Base-by-base conservation (phyloP, 1,140 invertebrate genomes). In the Popillia japonica region DNA sequence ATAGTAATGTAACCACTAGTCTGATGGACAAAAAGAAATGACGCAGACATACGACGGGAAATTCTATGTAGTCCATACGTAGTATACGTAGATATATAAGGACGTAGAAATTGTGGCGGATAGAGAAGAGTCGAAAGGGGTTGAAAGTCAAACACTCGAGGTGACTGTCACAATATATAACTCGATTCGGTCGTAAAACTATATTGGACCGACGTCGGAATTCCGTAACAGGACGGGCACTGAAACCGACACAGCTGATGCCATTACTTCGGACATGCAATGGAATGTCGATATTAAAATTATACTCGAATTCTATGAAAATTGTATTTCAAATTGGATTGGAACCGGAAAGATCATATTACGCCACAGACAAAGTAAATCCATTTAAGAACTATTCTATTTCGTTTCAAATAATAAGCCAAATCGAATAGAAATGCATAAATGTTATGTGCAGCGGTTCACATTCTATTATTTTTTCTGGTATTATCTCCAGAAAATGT, bases 61-160 rank as follows among this genome's bases (percentile, higher is more conserved):
- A 34, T 34, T 68, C 61, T 68, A 22, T 68, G 27, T 27, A 22
- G 61, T 68, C 61, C 61, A 68, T 68, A 27, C 14, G n/a, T 55
- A 14, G 48, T 55, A 55, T 17, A 44, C 8, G 48, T n/a, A 55
- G 14, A 55, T 55, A n/a, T n/a, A 55, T n/a, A n/a, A n/a, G 14
- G 14, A 55, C n/a, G 4, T 6, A 55, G 14, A 55, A 34, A 34
- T 55, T 17, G 14, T 14, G 48, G 10, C n/a, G 48, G 17, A 55
- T 55, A 6, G 48, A n/a, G 17, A 17, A 14, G 48, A n/a, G 4
- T 17, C 48, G 61, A 6, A 68, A 23, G 27, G 22, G 61, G 61
- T 68, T 68, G 61, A 68, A 68, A 68, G 61, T 68, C 61, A 68
- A 68, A 68, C 61, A 68, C 61, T 68, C 61, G 61, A 68, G 61